Evolutionary conservation across 2,888 invertebrate species (phyloP), one percentile per base, ranked within the genome.

Genomic region (Gastrophysa polygoni): DNA sequence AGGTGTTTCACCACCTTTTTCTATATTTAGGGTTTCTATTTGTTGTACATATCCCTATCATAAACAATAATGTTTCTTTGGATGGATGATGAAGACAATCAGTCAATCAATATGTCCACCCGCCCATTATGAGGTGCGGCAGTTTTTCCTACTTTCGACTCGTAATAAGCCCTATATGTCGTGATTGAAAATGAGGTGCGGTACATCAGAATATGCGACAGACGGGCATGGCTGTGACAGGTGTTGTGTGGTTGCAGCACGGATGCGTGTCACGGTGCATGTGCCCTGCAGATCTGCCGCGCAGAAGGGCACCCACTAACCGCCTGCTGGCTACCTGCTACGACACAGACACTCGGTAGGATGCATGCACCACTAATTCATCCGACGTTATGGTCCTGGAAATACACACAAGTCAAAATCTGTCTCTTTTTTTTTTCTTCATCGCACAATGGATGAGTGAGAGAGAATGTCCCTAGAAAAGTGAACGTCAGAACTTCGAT

Each of bases 261-360:
- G 91, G 88, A 91, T 91, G 88, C 90, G 91, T 88, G 90, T 91
- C 88, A 91, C 91, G 88, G 90, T 91, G 89, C 91, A 91, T 91
- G 92, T 91, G 88, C 90, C 91, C 80, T 80, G 80, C 79, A 79
- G 81, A 79, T 78, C 80, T 73, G 77, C 78, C 77, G 75, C 74
- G 75, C 80, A 78, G 77, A 78, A 78, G 79, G 80, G 72, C 70
- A 71, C 73, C 71, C 70, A 73, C 73, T 81, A 81, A 81, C 80
- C 71, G 75, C 77, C 78, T 75, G 75, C 75, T 78, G 76, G 78
- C 78, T 78, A 78, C 78, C 77, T 38, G 78, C 79, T 77, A 73
- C 78, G 71, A 78, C 77, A 78, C 78, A 77, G 74, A 78, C 38
- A 14, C 76, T 78, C 79, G 79, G 79, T 79, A 80, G 79, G 79